These are phyloP conservation scores for Crematogaster levior DNA, from an alignment of 2,888 invertebrate species.

Conservation along the genomic window DNA sequence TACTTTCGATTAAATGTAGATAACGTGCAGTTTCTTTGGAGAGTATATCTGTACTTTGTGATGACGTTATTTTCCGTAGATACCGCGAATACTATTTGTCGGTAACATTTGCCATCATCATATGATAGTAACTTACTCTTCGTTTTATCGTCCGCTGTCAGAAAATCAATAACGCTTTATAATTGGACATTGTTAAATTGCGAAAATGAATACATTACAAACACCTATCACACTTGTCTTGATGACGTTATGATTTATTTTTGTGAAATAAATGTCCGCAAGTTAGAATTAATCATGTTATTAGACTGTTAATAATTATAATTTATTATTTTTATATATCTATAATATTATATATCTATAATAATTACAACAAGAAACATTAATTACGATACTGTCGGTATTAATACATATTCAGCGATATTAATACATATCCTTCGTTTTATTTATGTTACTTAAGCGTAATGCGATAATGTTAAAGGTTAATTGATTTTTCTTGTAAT, in stretches of 20 bases:
- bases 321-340: neutral
- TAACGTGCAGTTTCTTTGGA: neutral
- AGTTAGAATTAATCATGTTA: neutral
- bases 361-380: neutral
- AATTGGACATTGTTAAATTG: neutral
- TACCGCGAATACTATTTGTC: neutral
- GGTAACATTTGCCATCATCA: neutral
- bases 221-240: neutral
- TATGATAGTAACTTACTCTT: neutral
- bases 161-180: neutral
- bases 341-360: too few species aligned
- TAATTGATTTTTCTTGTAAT: neutral
- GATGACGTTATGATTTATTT: neutral
- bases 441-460: too few species aligned
- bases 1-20: neutral
- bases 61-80: neutral
- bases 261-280: constrained; percentile 27
- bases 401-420: neutral
- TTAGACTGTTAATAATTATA: neutral
- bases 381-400: neutral
- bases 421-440: too few species aligned
- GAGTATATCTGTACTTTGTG: neutral
- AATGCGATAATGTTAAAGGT: neutral
- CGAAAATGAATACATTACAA: constrained; percentile 3
- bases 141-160: neutral